Conservation (phyloP, 2,797 vertebrate species). For the Mus minutoides region DNA sequence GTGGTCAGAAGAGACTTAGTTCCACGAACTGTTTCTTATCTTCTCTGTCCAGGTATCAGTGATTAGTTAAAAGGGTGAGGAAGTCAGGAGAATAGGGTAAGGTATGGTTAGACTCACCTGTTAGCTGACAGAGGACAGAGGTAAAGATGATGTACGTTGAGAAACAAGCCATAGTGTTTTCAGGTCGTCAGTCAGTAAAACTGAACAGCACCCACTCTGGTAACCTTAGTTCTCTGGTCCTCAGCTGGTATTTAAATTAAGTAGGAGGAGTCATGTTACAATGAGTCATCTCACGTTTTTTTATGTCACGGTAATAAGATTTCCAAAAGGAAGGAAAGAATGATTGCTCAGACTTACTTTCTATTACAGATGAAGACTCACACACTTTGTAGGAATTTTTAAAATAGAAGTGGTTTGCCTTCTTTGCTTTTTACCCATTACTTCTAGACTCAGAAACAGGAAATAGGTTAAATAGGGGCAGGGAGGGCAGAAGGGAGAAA, state of each 20-base stretch:
- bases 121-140: constrained; percentile 41
- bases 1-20: not conserved
- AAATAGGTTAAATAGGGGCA: not conserved
- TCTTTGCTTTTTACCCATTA: not conserved
- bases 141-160: not conserved
- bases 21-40: not conserved
- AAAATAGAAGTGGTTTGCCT: not conserved
- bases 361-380: not conserved
- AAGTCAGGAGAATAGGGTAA: not conserved
- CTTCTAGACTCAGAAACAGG: not conserved
- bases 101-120: constrained; percentile 63
- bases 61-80: not conserved
- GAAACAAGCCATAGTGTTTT: constrained; percentile 36
- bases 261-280: not conserved
- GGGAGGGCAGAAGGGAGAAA: not conserved
- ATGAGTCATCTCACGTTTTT: not conserved
- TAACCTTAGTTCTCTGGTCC: accelerated
- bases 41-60: not conserved
- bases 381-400: not conserved
- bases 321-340: not conserved
- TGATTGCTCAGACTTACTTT: not conserved
- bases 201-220: accelerated
- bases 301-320: not conserved
- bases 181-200: not conserved
- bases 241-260: not conserved